Evolutionary conservation across 2,797 vertebrate genomes (phyloP).

Genomic region (Tenualosa thibaudeaui): DNA sequence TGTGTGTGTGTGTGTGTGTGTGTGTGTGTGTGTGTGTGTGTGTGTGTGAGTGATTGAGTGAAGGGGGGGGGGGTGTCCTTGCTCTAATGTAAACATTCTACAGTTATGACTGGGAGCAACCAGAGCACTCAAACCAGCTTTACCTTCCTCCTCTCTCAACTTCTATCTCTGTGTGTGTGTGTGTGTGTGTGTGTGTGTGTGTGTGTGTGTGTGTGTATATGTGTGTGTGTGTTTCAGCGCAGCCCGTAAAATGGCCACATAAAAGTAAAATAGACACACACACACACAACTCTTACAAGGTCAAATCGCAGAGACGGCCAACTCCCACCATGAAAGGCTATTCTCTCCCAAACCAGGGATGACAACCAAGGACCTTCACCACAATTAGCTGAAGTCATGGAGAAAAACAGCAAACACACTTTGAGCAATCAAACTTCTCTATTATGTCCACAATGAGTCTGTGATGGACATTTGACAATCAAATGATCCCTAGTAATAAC

Average conservation of each 20-base stretch:
- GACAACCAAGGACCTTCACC: no score
- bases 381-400: no score
- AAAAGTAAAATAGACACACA: background rate
- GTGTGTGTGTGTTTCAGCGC: background rate
- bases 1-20: background rate
- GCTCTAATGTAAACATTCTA: background rate
- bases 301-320: background rate
- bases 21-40: background rate
- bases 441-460: no score
- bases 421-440: no score
- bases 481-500: no score
- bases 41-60: background rate
- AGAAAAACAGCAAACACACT: no score
- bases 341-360: no score
- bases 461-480: no score
- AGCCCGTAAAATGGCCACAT: background rate
- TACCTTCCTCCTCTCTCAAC: background rate
- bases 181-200: background rate
- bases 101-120: background rate
- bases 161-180: background rate
- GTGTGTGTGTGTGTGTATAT: background rate
- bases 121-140: background rate
- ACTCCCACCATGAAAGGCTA: background rate
- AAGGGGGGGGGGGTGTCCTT: constrained; percentile 11
- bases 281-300: background rate